A percentile compares a stretch with the other conserved stretches of the same genome.
These are phyloP conservation scores for Protosalanx chinensis DNA, from an alignment of 2,797 vertebrate species.

Conservation along the genomic window DNA sequence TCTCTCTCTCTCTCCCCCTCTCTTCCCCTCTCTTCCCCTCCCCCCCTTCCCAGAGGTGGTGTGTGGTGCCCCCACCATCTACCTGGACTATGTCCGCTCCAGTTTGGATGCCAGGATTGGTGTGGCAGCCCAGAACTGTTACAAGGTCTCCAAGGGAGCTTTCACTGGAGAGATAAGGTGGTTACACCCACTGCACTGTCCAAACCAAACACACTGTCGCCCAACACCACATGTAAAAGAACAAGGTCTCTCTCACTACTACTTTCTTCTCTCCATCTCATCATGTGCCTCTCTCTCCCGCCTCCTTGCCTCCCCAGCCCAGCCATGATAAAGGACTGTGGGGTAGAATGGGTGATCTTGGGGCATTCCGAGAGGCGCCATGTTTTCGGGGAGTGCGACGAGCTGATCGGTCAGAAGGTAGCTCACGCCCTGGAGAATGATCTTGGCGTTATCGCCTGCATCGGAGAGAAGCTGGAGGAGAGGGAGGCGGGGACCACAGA, in stretches of 20 bases:
- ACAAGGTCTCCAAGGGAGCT: constrained; percentile 81
- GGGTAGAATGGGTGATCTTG: constrained; percentile 79
- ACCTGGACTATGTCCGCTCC: constrained; percentile 78
- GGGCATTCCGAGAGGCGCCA: constrained; percentile 83
- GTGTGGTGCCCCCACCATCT: constrained; percentile 78
- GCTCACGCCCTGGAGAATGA: constrained; percentile 76
- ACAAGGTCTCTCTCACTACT: accelerated
- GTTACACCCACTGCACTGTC: constrained; percentile 10
- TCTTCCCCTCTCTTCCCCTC: neutral
- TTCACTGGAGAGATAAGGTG: constrained; percentile 87
- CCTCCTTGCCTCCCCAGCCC: constrained; percentile 61
- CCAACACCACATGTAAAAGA: too few relatives aligned
- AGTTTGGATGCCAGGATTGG: constrained; percentile 77
- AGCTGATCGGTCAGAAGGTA: constrained; percentile 85
- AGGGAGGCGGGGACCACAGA: constrained; percentile 83
- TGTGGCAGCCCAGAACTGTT: constrained; percentile 83
- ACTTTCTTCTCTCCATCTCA: neutral
- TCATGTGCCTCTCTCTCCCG: neutral
- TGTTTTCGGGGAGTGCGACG: constrained; percentile 81
- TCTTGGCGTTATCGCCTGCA: constrained; percentile 81
- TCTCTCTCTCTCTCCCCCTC: neutral
- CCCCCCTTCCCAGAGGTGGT: constrained; percentile 74
- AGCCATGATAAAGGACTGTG: constrained; percentile 84
- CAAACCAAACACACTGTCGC: neutral
- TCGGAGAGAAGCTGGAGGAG: constrained; percentile 83